Evolutionary conservation across 2,113 vertebrate species (phyloP).

Genomic region (Neolamprologus modestus): DNA sequence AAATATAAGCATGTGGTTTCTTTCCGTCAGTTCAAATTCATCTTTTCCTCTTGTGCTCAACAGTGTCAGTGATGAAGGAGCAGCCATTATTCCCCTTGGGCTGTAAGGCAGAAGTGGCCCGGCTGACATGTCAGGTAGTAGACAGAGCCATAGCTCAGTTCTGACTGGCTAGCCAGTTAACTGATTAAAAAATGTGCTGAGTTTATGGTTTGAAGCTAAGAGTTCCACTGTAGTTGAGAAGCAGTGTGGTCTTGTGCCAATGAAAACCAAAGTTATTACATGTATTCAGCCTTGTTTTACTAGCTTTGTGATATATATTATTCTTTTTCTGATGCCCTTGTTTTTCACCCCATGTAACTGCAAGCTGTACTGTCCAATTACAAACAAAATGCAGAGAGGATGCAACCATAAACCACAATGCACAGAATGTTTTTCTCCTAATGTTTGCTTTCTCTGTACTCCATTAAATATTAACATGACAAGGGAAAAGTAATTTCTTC

Average conservation of each 20-base stretch:
- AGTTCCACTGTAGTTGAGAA: background rate
- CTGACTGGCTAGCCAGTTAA: constrained; percentile 20
- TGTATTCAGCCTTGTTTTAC: background rate
- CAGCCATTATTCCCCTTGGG: constrained; percentile 3
- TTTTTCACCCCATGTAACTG: background rate
- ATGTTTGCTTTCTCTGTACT: background rate
- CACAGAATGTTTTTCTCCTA: background rate
- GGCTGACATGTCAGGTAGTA: constrained; percentile 30
- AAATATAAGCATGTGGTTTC: background rate
- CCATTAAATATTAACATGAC: constrained; percentile 23
- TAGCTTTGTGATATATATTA: background rate
- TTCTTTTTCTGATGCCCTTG: background rate
- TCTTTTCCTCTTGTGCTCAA: background rate
- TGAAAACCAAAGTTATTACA: background rate
- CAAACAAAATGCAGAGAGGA: background rate
- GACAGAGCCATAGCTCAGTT: constrained; percentile 30
- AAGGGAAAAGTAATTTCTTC: constrained; percentile 1
- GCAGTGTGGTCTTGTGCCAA: background rate
- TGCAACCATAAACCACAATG: background rate
- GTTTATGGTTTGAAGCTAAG: constrained; percentile 9
- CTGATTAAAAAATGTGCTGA: constrained; percentile 45
- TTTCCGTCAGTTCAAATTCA: background rate
- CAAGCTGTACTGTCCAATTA: background rate
- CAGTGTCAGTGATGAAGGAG: constrained; percentile 31
- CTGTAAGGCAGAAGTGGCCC: constrained; percentile 22